Percentiles rank a stretch among this genome's conserved stretches.
These are phyloP conservation scores for Phalacrocorax aristotelis DNA, from an alignment of 2,113 vertebrate genomes.

Conservation along the genomic window DNA sequence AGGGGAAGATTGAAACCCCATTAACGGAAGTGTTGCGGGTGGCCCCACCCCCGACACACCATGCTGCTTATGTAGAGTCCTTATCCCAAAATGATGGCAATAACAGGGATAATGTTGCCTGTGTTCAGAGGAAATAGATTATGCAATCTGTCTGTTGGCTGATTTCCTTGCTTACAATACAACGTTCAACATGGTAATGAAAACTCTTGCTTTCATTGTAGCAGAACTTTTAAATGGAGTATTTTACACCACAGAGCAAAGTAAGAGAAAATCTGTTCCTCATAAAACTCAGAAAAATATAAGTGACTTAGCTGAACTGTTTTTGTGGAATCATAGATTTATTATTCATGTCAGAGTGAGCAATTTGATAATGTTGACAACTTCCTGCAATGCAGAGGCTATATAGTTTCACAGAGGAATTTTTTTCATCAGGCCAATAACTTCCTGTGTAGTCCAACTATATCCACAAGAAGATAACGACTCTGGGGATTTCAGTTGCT, in stretches of 20 bases:
- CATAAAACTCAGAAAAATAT: background rate
- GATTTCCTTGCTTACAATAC: background rate
- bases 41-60: background rate
- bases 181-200: background rate
- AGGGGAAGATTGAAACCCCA: background rate
- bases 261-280: conserved; percentile 3
- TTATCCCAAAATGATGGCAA: background rate
- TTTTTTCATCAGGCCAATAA: conserved; percentile 13
- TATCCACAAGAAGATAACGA: background rate
- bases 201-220: background rate
- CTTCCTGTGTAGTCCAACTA: conserved; percentile 11
- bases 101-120: background rate
- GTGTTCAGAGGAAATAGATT: background rate
- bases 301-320: background rate
- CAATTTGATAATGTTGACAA: conserved; percentile 44
- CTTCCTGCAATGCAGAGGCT: conserved; percentile 38
- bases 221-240: background rate
- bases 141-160: background rate
- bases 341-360: conserved; percentile 19
- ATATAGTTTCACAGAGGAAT: conserved; percentile 21
- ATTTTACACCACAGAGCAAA: background rate
- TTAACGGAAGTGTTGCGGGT: background rate
- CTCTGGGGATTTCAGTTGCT: background rate
- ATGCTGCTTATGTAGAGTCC: background rate
- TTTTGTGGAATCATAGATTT: background rate